Evolutionary conservation across 2,113 vertebrate species (phyloP), one percentile per base, ranked within the genome.

Genomic region (Dasyornis broadbenti): DNA sequence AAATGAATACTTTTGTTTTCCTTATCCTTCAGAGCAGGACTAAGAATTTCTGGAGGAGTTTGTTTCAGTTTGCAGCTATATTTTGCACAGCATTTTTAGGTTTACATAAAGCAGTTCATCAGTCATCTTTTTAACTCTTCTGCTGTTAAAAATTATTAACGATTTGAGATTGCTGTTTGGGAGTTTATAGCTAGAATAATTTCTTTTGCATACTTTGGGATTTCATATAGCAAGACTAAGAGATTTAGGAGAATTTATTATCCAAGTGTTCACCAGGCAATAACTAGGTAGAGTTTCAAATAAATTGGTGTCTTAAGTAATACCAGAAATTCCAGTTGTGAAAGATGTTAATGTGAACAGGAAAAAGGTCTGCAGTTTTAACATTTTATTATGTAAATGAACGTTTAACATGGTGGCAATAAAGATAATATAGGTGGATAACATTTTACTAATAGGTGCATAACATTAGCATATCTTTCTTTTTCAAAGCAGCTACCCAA

Each of bases 401-500:
- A 8, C 57, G 39, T 82, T 92, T 73, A 70, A 31, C 4, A 0
- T 44, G 42, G 16, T 83, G n/a, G n/a, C 22, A 30, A 11, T 37
- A 59, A 81, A 70, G 33, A 7, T 73, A 59, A 79, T 71, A 6
- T 33, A n/a, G 4, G 2, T 50, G 20, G 37, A 27, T 91, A 21
- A 7, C 69, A 11, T 69, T 87, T 59, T 68, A 39, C 83, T 66
- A 50, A 35, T 31, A 60, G 28, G 60, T 91, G 37, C 4, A 1
- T 95, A 82, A 94, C 33, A 52, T 49, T 37, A 37, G 28, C 59
- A 1, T 94, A 1, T 88, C 59, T 90, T 70, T 94, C 66, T 89
- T 82, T 95, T 35, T 92, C 97, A 13, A 96, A 99, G 98, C 97
- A 98, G 98, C 92, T 99, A 98, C 95, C 98, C 98, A 59, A 98